Percentiles rank a stretch among this genome's conserved stretches.
These are phyloP conservation scores for Hydrocynus forskahlii DNA, from an alignment of 2,797 vertebrate species.

Conservation along the genomic window DNA sequence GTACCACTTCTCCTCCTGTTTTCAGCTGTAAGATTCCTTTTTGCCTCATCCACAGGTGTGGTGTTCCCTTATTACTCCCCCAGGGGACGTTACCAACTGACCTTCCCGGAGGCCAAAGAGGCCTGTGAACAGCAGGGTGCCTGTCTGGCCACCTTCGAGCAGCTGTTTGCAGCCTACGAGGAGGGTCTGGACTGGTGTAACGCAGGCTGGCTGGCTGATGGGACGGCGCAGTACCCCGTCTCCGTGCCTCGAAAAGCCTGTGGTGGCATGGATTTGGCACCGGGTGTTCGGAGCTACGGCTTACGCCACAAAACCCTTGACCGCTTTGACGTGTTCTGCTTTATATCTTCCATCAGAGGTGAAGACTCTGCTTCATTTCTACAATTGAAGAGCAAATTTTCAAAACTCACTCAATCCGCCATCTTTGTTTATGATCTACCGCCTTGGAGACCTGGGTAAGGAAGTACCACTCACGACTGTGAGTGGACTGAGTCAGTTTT, in stretches of 20 bases:
- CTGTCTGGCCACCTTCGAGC: constrained; percentile 86
- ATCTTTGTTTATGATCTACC: no score
- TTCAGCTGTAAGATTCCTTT: not conserved
- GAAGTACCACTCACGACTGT: no score
- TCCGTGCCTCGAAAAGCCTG: constrained; percentile 81
- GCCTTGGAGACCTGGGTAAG: no score
- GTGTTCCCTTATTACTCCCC: constrained; percentile 90
- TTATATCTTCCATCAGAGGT: constrained; percentile 84
- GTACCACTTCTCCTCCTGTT: not conserved
- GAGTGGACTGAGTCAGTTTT: no score
- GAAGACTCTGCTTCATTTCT: constrained; percentile 38
- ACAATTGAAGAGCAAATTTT: no score
- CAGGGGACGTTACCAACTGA: constrained; percentile 86
- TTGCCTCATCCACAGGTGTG: constrained; percentile 75
- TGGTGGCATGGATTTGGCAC: constrained; percentile 79
- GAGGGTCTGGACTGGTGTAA: constrained; percentile 95
- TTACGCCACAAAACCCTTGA: constrained; percentile 77
- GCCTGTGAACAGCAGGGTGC: constrained; percentile 85
- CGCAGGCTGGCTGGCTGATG: constrained; percentile 90
- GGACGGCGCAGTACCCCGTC: constrained; percentile 91
- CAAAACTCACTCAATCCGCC: no score
- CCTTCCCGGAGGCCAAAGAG: constrained; percentile 82
- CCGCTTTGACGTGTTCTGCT: constrained; percentile 91
- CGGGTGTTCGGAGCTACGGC: constrained; percentile 90
- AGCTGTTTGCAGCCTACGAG: constrained; percentile 89